Evolutionary conservation across 2,888 invertebrate species (phyloP).

Genomic region (Petrophora chlorosata): DNA sequence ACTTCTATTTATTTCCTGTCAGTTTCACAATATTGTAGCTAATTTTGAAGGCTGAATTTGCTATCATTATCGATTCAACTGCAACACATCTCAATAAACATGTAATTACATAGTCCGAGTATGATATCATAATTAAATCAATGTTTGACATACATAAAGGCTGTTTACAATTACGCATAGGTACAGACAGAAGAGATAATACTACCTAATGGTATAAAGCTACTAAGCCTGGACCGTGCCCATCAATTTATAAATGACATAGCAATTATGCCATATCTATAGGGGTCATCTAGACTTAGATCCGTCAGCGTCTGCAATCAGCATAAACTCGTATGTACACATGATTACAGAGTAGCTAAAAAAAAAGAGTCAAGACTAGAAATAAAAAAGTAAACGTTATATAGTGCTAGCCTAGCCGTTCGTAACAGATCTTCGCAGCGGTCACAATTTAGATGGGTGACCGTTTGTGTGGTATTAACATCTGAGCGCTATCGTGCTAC

Average conservation of each 20-base stretch:
- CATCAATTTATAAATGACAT: conserved; percentile 8
- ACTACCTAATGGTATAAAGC: too few species aligned
- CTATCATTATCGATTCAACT: background rate
- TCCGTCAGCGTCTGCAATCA: background rate
- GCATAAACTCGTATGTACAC: too few species aligned
- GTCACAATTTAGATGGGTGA: too few species aligned
- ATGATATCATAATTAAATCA: conserved; percentile 22
- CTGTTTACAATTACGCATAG: conserved; percentile 1
- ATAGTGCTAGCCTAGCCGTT: too few species aligned
- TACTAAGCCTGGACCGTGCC: conserved; percentile 10
- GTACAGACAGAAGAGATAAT: too few species aligned
- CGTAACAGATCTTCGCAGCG: too few species aligned
- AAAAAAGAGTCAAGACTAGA: background rate
- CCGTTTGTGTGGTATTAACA: too few species aligned
- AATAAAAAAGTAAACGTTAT: background rate
- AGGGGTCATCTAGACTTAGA: conserved; percentile 9
- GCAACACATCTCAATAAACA: background rate
- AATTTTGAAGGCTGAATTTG: background rate
- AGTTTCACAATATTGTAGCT: too few species aligned
- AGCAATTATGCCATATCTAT: conserved; percentile 10
- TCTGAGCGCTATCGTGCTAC: too few species aligned
- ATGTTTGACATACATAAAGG: conserved; percentile 12
- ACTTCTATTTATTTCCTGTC: too few species aligned
- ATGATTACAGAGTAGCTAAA: background rate
- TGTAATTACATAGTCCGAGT: background rate